Evolutionary conservation across 2,797 vertebrate genomes (phyloP).

Genomic region (Rhincodon typus): DNA sequence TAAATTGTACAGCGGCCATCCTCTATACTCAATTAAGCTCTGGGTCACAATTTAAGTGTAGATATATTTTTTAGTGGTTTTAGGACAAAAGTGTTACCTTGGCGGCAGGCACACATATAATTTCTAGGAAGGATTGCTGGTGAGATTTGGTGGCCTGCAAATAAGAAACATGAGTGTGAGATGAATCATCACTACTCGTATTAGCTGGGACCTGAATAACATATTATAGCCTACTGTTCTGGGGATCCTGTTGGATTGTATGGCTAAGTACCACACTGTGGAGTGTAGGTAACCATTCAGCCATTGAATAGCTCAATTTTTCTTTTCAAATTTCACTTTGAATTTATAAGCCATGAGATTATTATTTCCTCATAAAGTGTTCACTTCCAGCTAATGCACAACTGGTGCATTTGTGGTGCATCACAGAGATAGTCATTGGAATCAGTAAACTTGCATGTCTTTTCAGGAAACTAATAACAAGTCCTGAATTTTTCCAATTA

Average conservation of each 20-base stretch:
- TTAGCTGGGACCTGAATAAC: neutral
- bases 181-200: neutral
- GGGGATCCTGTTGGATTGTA: neutral
- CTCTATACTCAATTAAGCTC: neutral
- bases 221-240: neutral
- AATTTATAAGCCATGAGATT: neutral
- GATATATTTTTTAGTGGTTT: neutral
- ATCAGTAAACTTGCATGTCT: neutral
- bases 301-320: neutral
- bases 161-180: neutral
- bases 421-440: too few relatives aligned
- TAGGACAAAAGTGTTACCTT: neutral
- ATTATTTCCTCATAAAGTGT: neutral
- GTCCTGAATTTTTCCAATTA: neutral
- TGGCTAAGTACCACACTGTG: neutral
- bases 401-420: neutral
- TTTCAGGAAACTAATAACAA: neutral
- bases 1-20: neutral
- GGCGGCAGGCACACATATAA: neutral
- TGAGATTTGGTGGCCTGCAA: slow-evolving; percentile 48
- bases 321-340: neutral
- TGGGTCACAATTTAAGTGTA: neutral
- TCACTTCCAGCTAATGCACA: neutral
- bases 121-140: neutral
- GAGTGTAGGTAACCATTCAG: neutral